Evolutionary conservation across 1,140 invertebrate species (phyloP).

Genomic region (Ips nitidus): DNA sequence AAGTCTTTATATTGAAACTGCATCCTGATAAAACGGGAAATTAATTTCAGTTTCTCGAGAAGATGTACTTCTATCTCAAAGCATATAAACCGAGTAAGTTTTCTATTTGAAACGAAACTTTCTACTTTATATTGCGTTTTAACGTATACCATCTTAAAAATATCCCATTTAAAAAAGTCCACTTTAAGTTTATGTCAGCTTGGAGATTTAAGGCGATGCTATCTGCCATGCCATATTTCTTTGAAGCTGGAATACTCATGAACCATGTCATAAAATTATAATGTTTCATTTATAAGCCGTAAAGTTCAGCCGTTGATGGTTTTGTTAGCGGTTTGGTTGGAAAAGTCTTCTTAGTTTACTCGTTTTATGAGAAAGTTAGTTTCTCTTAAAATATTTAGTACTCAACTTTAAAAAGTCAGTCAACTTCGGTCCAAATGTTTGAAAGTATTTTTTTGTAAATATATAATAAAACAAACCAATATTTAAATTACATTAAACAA

Average conservation of each 20-base stretch:
- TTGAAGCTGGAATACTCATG: not conserved
- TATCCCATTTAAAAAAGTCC: not conserved
- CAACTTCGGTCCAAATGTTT: too few relatives aligned
- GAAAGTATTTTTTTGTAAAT: too few relatives aligned
- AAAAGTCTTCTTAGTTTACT: too few relatives aligned
- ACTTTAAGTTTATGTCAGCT: not conserved
- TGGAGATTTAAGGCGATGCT: constrained; percentile 1
- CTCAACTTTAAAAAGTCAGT: too few relatives aligned
- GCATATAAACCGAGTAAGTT: not conserved
- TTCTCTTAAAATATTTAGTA: too few relatives aligned
- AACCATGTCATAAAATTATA: too few relatives aligned
- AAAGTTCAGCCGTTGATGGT: too few relatives aligned
- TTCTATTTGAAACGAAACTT: constrained; percentile 4
- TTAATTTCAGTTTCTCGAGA: not conserved
- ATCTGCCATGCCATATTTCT: not conserved
- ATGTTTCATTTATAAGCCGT: too few relatives aligned
- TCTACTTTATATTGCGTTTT: not conserved
- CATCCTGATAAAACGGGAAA: not conserved
- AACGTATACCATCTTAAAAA: constrained; percentile 2
- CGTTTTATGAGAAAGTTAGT: too few relatives aligned
- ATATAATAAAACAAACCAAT: too few relatives aligned
- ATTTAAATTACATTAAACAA: too few relatives aligned
- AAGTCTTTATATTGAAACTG: not conserved
- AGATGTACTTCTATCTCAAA: not conserved
- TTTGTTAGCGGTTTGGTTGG: too few relatives aligned